Evolutionary conservation across 2,113 vertebrate genomes (phyloP).

Genomic region (Thymallus thymallus): DNA sequence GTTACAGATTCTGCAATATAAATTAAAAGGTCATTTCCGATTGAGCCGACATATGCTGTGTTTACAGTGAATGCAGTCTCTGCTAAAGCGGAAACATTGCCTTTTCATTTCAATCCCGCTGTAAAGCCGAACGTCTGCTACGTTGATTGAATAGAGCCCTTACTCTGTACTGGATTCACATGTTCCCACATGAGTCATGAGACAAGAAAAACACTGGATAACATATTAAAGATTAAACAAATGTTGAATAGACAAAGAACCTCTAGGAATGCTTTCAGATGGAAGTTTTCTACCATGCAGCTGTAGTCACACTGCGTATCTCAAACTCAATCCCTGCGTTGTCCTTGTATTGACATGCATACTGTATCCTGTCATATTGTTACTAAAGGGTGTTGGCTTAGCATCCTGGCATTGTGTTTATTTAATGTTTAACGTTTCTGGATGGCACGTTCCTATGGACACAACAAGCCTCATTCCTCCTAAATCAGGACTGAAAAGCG

Average conservation of each 20-base stretch:
- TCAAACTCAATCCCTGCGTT: slow-evolving; percentile 44
- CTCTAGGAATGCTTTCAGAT: no score
- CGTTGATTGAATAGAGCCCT: neutral
- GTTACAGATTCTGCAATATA: no score
- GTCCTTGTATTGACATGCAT: neutral
- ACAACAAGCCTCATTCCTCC: slow-evolving; percentile 44
- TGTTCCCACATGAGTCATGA: no score
- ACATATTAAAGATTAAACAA: neutral
- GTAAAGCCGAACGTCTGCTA: no score
- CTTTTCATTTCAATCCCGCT: no score
- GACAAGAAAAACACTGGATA: slow-evolving; percentile 31
- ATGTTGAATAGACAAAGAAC: neutral
- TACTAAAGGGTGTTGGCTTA: no score
- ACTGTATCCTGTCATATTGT: slow-evolving; percentile 29
- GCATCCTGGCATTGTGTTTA: neutral
- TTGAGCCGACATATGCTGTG: no score
- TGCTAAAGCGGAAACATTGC: no score
- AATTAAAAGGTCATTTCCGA: no score
- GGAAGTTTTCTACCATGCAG: neutral
- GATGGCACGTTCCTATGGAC: slow-evolving; percentile 47
- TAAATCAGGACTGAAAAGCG: slow-evolving; percentile 55
- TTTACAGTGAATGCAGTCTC: no score
- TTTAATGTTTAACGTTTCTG: slow-evolving; percentile 49
- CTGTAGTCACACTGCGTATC: slow-evolving; percentile 39
- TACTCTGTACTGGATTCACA: slow-evolving; percentile 21